Conservation (phyloP, 2,888 invertebrate species). For the Gibbula magus region DNA sequence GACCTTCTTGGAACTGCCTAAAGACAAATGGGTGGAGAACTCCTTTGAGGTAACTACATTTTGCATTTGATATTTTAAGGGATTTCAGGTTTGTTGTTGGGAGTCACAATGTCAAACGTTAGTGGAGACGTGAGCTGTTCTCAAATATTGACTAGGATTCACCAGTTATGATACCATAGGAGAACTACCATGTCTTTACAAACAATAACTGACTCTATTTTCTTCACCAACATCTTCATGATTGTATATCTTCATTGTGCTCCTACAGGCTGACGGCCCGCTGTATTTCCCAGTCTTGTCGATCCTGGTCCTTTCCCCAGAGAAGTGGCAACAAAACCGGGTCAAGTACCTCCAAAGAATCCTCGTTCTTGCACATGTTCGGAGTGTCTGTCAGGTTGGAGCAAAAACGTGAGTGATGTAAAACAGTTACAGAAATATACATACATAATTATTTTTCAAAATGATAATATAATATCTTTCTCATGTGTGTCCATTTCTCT, state of each 20-base stretch:
- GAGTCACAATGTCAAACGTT: not conserved
- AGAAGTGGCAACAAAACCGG: constrained; percentile 84
- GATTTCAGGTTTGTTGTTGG: not conserved
- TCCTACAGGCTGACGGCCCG: constrained; percentile 85
- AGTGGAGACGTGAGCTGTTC: not conserved
- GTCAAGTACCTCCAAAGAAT: constrained; percentile 85
- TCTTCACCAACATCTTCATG: too few species aligned
- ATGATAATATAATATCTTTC: not conserved
- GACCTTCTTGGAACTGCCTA: constrained; percentile 82
- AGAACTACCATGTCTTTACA: too few species aligned
- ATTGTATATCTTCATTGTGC: too few species aligned
- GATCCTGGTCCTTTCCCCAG: constrained; percentile 85
- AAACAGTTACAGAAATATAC: not conserved
- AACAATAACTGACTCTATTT: too few species aligned
- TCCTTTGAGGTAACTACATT: constrained; percentile 82
- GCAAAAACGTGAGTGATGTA: constrained; percentile 56
- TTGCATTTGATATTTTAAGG: not conserved
- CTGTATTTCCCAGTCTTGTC: constrained; percentile 91
- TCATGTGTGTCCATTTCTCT: not conserved
- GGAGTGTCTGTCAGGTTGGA: constrained; percentile 82
- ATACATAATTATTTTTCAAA: not conserved
- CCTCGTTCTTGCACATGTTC: constrained; percentile 85
- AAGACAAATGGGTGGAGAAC: constrained; percentile 81
- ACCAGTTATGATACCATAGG: too few species aligned
- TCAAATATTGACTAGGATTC: too few species aligned